phyloP scores from a whole-genome alignment of 2,113 vertebrate genomes.

The Poeciliopsis turrubarensis region DNA sequence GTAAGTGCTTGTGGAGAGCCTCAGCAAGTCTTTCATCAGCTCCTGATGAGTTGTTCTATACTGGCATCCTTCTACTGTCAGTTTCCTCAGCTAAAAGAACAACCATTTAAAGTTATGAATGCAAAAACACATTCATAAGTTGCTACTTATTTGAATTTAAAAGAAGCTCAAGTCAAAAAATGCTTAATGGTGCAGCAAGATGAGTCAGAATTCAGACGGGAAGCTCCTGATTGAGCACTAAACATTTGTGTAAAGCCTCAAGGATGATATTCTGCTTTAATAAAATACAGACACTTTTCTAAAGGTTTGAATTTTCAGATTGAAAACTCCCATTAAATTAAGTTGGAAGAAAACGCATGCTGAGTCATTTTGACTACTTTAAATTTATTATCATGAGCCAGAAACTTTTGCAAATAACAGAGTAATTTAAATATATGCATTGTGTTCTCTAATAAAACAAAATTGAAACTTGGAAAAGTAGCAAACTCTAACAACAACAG shows the following conservation, averaged over 20 bases:
- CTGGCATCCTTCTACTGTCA: slow-evolving; percentile 93
- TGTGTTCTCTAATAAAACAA: too few species aligned
- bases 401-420: too few species aligned
- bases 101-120: slow-evolving; percentile 31
- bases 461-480: neutral
- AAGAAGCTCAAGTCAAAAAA: neutral
- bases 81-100: slow-evolving; percentile 85
- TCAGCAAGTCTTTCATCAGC: slow-evolving; percentile 91
- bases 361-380: too few species aligned
- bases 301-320: neutral
- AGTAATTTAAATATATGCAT: too few species aligned
- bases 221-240: neutral
- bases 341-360: too few species aligned
- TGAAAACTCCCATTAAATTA: neutral
- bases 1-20: slow-evolving; percentile 94
- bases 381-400: too few species aligned
- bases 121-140: neutral
- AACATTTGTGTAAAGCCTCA: neutral
- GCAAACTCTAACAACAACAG: neutral
- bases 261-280: neutral
- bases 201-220: neutral
- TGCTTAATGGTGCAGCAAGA: neutral
- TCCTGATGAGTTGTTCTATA: slow-evolving; percentile 92
- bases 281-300: neutral
- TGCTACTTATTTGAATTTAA: neutral